Conservation (phyloP, 2,113 vertebrate species). For the Dolichallabes microphthalmus region DNA sequence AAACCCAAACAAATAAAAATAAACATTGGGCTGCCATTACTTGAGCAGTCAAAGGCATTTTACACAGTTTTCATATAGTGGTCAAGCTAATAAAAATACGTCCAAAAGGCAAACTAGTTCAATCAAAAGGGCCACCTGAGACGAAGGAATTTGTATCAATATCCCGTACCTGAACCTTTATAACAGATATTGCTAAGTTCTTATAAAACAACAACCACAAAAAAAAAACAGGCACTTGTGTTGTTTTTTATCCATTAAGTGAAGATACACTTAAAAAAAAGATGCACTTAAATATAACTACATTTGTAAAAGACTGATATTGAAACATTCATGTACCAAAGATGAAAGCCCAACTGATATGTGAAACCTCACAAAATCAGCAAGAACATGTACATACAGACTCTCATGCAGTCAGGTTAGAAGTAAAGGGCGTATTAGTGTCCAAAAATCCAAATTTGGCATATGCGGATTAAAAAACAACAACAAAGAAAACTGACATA, state of each 20-base stretch:
- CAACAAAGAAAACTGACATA: too few relatives aligned
- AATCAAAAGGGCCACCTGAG: constrained; percentile 58
- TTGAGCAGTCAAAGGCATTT: constrained; percentile 64
- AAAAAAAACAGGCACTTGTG: constrained; percentile 17
- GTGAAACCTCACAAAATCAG: constrained; percentile 26
- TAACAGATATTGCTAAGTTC: constrained; percentile 3
- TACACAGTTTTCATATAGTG: constrained; percentile 64
- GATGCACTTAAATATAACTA: constrained; percentile 10
- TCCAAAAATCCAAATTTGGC: neutral
- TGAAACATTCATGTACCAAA: constrained; percentile 23
- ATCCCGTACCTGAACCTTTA: constrained; percentile 24
- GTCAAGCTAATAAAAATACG: constrained; percentile 56
- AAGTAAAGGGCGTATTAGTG: neutral
- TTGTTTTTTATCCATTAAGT: constrained; percentile 26
- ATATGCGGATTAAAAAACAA: neutral
- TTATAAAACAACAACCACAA: neutral
- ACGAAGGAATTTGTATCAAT: constrained; percentile 28
- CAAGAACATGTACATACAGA: constrained; percentile 36
- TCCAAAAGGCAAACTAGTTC: constrained; percentile 32
- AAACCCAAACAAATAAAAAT: neutral
- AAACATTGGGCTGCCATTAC: constrained; percentile 25
- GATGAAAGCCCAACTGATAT: constrained; percentile 1
- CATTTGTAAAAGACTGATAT: constrained; percentile 9
- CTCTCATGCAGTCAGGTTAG: constrained; percentile 36
- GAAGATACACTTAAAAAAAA: constrained; percentile 24